These are phyloP conservation scores for Lucifuga dentata DNA, from an alignment of 2,113 vertebrate genomes.

Conservation along the genomic window DNA sequence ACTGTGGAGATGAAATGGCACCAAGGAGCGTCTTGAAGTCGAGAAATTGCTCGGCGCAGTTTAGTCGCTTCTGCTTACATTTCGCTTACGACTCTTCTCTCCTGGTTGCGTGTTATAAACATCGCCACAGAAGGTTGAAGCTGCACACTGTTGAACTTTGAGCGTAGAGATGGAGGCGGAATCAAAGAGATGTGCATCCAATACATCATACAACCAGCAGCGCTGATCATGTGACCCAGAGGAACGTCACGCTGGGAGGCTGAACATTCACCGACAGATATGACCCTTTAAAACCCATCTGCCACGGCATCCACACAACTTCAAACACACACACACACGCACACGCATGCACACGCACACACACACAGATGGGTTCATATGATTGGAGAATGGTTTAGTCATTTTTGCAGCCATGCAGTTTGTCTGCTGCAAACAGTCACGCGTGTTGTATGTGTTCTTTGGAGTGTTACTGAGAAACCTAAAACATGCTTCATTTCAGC, in stretches of 20 bases:
- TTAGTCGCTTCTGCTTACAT: no score
- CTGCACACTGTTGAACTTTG: no score
- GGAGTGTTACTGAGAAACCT: not conserved
- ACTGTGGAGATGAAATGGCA: no score
- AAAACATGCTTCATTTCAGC: conserved; percentile 38
- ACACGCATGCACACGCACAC: conserved; percentile 3
- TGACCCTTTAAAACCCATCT: not conserved
- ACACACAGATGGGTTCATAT: conserved; percentile 5
- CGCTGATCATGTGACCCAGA: no score
- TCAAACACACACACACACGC: not conserved
- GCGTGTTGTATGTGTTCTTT: not conserved
- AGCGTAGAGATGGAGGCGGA: no score
- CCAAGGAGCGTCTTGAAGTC: no score
- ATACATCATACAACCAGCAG: no score
- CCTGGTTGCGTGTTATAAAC: no score
- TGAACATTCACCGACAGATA: conserved; percentile 28
- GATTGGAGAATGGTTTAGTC: not conserved
- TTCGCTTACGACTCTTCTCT: no score
- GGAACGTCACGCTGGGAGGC: not conserved
- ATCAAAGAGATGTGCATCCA: no score
- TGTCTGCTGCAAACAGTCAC: conserved; percentile 5
- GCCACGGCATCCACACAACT: conserved; percentile 3
- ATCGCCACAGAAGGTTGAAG: no score
- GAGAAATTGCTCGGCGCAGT: no score
- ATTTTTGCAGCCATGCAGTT: conserved; percentile 31